These are phyloP conservation scores for Rhinichthys klamathensis DNA, from an alignment of 2,113 vertebrate genomes.

Conservation along the genomic window DNA sequence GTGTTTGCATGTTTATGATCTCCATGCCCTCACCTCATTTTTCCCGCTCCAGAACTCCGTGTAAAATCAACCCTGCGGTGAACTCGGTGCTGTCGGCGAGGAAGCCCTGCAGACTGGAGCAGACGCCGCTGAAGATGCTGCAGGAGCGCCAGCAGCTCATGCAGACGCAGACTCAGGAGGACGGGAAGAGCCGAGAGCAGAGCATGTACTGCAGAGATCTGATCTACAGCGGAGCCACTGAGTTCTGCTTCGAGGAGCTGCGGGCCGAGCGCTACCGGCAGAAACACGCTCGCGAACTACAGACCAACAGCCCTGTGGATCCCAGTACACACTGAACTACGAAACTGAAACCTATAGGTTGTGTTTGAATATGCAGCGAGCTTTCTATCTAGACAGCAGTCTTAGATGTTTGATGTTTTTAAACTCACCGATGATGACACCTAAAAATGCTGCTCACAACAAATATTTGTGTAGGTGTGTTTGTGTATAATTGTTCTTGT, in stretches of 20 bases:
- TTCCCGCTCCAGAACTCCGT: conserved; percentile 83
- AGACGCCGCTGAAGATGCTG: conserved; percentile 84
- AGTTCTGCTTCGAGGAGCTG: conserved; percentile 96
- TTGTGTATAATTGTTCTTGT: neutral
- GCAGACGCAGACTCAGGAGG: conserved; percentile 79
- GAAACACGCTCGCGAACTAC: conserved; percentile 60
- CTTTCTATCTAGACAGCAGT: neutral
- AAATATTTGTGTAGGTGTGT: conserved; percentile 3
- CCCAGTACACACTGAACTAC: neutral
- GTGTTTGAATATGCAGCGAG: neutral
- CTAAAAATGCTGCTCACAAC: neutral
- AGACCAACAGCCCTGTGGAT: conserved; percentile 3
- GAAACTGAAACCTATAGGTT: neutral
- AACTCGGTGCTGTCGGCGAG: conserved; percentile 84
- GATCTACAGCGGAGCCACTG: conserved; percentile 86
- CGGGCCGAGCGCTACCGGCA: conserved; percentile 87
- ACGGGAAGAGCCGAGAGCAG: conserved; percentile 77
- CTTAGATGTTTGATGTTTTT: neutral
- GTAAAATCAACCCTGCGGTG: conserved; percentile 91
- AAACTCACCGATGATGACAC: neutral
- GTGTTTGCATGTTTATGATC: neutral
- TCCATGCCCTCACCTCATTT: neutral
- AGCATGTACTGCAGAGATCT: conserved; percentile 95
- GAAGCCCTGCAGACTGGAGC: conserved; percentile 81
- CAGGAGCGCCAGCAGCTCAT: conserved; percentile 82